Evolutionary conservation across 2,888 invertebrate genomes (phyloP).

Genomic region (Caenorhabditis japonica): DNA sequence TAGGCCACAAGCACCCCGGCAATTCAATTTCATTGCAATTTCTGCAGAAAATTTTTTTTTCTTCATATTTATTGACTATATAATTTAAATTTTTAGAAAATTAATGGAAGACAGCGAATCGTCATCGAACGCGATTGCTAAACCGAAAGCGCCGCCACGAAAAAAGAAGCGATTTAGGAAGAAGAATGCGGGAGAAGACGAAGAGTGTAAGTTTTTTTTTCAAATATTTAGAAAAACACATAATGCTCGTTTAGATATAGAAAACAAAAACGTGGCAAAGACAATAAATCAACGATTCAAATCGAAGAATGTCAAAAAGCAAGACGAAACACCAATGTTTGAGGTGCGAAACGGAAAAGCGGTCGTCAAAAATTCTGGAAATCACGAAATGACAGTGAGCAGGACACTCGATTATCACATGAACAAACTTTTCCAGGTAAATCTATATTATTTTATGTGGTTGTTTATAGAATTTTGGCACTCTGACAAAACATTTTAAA

Average conservation of each 20-base stretch:
- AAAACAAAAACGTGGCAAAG: slow-evolving; percentile 37
- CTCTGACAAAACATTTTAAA: no score
- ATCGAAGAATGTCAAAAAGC: neutral
- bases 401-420: slow-evolving; percentile 53
- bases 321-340: slow-evolving; percentile 39
- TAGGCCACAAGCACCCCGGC: neutral
- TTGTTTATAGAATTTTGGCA: no score
- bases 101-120: slow-evolving; percentile 11
- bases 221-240: neutral
- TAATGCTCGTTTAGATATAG: slow-evolving; percentile 32
- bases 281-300: slow-evolving; percentile 35
- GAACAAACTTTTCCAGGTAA: slow-evolving; percentile 57
- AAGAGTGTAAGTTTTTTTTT: slow-evolving; percentile 42
- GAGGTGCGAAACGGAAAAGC: slow-evolving; percentile 35
- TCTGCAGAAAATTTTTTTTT: neutral
- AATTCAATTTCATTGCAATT: neutral
- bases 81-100: slow-evolving; percentile 18
- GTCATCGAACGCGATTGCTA: slow-evolving; percentile 4
- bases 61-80: neutral
- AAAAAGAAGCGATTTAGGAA: slow-evolving; percentile 28
- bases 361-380: slow-evolving; percentile 50
- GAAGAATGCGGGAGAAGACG: slow-evolving; percentile 40
- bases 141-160: slow-evolving; percentile 10
- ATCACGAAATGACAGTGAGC: slow-evolving; percentile 48
- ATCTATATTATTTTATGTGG: neutral